phyloP scores from a whole-genome alignment of 2,113 vertebrate genomes.

The Polyodon spathula region DNA sequence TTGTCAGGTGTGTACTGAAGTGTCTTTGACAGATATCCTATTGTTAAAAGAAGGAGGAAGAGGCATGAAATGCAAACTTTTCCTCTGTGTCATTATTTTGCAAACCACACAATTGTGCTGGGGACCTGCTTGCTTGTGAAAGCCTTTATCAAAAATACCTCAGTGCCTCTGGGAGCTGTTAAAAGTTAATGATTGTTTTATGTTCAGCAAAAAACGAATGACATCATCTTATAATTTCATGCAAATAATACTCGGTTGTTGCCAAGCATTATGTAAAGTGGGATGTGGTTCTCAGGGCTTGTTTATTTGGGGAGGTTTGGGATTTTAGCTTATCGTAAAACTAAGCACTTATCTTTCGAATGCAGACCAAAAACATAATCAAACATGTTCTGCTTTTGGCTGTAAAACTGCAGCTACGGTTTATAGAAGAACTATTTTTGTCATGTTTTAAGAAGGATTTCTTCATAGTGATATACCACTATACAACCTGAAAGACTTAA shows the following conservation, averaged over 20 bases:
- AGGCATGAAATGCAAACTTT: slow-evolving; percentile 52
- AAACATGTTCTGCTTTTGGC: slow-evolving; percentile 2
- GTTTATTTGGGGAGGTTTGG: slow-evolving; percentile 17
- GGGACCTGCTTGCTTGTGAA: slow-evolving; percentile 42
- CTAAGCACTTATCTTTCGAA: not conserved
- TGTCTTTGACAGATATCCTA: slow-evolving; percentile 37
- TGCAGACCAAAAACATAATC: slow-evolving; percentile 8
- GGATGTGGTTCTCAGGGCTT: slow-evolving; percentile 25
- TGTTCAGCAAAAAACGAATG: slow-evolving; percentile 33
- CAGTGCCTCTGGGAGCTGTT: slow-evolving; percentile 33
- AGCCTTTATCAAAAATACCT: slow-evolving; percentile 39
- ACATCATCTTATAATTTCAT: slow-evolving; percentile 44
- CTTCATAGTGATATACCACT: not conserved
- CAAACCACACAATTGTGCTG: slow-evolving; percentile 27
- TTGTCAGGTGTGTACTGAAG: slow-evolving; percentile 19
- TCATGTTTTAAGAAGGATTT: not conserved
- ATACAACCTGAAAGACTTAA: too few species aligned
- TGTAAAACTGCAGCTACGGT: slow-evolving; percentile 6
- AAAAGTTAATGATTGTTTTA: slow-evolving; percentile 41
- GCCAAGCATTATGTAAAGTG: slow-evolving; percentile 16
- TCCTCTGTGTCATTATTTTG: slow-evolving; percentile 56
- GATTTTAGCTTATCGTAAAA: not conserved
- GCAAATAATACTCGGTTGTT: slow-evolving; percentile 27
- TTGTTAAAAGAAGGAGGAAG: slow-evolving; percentile 56
- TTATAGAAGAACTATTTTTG: not conserved